These are phyloP conservation scores for Pristionchus fissidentatus DNA, from an alignment of 2,888 invertebrate species.

Conservation along the genomic window DNA sequence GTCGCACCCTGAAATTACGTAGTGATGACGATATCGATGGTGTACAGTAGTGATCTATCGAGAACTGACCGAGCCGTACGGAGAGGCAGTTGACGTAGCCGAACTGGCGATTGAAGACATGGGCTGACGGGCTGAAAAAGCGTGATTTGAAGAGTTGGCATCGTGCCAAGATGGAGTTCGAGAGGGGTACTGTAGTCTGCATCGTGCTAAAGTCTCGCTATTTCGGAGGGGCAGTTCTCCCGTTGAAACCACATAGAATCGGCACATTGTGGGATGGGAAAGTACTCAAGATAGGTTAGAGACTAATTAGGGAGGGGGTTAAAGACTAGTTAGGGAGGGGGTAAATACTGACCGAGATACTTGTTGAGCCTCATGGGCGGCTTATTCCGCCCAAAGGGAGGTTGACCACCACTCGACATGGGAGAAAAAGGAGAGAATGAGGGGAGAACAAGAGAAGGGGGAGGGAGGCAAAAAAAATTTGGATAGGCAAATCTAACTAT, in stretches of 20 bases:
- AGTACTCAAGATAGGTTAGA: too few relatives aligned
- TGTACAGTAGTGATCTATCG: background rate
- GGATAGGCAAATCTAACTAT: background rate
- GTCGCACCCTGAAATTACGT: background rate
- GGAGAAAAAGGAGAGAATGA: constrained; percentile 1
- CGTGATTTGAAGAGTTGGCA: background rate
- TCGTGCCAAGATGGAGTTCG: background rate
- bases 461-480: background rate
- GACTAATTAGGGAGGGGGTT: too few relatives aligned
- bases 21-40: background rate
- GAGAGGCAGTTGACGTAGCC: constrained; percentile 2
- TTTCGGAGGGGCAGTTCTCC: too few relatives aligned
- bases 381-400: background rate
- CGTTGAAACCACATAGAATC: too few relatives aligned
- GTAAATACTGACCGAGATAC: background rate
- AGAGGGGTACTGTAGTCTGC: background rate
- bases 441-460: background rate
- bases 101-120: constrained; percentile 11
- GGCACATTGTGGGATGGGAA: too few relatives aligned
- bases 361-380: constrained; percentile 21
- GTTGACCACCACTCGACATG: constrained; percentile 27
- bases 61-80: too few relatives aligned
- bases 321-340: background rate
- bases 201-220: too few relatives aligned
- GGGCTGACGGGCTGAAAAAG: constrained; percentile 1